phyloP scores from a whole-genome alignment of 2,113 vertebrate genomes.

The Camarhynchus parvulus region DNA sequence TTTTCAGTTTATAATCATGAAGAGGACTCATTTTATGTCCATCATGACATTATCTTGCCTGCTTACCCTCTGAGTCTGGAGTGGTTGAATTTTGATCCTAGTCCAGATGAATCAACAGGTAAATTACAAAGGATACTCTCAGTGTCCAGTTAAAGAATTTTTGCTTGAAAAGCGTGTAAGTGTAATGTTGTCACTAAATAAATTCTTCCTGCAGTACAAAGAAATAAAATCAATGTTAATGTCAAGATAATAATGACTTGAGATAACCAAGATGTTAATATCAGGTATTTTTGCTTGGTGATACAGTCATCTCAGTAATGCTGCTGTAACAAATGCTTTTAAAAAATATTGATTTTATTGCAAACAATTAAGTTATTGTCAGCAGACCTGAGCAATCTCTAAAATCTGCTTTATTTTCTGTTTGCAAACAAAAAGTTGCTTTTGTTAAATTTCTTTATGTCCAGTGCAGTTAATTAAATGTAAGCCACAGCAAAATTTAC shows the following conservation, averaged over 20 bases:
- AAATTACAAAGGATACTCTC: background rate
- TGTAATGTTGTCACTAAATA: background rate
- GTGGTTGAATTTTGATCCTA: constrained; percentile 97
- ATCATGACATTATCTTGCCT: constrained; percentile 92
- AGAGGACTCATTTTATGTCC: constrained; percentile 93
- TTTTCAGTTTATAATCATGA: constrained; percentile 92
- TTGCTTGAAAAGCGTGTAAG: background rate
- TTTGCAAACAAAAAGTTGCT: background rate
- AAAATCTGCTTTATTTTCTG: background rate
- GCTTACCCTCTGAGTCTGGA: constrained; percentile 93
- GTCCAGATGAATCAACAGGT: constrained; percentile 84
- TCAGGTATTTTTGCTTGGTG: background rate
- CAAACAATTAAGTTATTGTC: background rate
- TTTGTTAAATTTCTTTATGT: background rate
- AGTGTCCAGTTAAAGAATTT: background rate
- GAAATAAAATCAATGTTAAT: background rate
- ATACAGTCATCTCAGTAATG: background rate
- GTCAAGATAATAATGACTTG: background rate
- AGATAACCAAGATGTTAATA: background rate
- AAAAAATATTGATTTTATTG: background rate
- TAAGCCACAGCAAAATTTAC: background rate
- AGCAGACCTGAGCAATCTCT: background rate
- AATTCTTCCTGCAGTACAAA: background rate
- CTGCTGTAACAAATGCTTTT: background rate
- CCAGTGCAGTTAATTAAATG: background rate